phyloP scores from a whole-genome alignment of 2,113 vertebrate genomes.

The Penelope pileata region DNA sequence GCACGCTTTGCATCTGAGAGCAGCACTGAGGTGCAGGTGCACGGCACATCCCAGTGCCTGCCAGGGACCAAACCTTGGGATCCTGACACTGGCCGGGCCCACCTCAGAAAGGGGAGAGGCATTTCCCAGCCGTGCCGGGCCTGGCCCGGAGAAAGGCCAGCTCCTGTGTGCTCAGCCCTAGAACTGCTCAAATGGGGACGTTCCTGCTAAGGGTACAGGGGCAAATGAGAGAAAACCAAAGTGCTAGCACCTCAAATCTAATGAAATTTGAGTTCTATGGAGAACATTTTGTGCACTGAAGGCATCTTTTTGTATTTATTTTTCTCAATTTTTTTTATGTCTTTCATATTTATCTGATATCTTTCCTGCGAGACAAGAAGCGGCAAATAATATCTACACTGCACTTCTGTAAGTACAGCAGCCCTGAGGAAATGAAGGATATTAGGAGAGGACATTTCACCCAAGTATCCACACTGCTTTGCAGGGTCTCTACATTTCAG shows the following conservation, averaged over 20 bases:
- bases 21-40: not conserved
- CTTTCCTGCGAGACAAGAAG: not conserved
- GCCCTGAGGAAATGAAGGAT: not conserved
- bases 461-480: not conserved
- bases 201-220: not conserved
- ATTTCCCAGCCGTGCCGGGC: not conserved
- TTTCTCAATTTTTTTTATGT: not conserved
- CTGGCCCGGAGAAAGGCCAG: constrained; percentile 25
- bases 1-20: constrained; percentile 58
- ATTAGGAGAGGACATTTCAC: not conserved
- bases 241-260: not conserved
- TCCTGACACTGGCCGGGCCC: constrained; percentile 24
- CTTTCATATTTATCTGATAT: not conserved
- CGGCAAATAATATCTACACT: not conserved
- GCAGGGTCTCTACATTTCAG: not conserved
- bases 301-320: not conserved
- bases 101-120: constrained; percentile 7
- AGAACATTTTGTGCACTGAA: not conserved
- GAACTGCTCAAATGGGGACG: constrained; percentile 7
- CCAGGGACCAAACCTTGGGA: constrained; percentile 56
- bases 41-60: not conserved
- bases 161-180: not conserved
- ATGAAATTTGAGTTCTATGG: not conserved
- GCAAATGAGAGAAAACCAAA: not conserved
- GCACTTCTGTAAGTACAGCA: not conserved